Evolutionary conservation across 2,113 vertebrate species (phyloP), one percentile per base, ranked within the genome.

Genomic region (Monarcha castaneiventris): DNA sequence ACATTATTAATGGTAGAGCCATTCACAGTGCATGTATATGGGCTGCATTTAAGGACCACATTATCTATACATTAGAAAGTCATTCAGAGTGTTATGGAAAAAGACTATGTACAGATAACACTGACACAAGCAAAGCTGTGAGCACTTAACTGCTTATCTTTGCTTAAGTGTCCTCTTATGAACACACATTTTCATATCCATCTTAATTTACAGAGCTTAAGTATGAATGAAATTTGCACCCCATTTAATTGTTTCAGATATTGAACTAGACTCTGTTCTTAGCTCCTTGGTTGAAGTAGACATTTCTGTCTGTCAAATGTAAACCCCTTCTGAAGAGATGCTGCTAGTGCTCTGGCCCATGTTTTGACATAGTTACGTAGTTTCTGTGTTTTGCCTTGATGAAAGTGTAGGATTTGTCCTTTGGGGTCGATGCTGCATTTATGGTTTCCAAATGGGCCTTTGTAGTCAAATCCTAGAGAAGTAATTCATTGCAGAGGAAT

Each of bases 91-190:
- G 85, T 69, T 93, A 86, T 58, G 85, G 93, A 78, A 94, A 94
- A 94, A 90, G 76, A 56, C 6, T 71, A 61, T 59, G 85, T 92
- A 55, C 71, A 90, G 94, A 96, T 96, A 96, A 89, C 86, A 80
- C 5, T 89, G 91, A 89, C 86, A 96, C 63, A 80, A 95, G 71
- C 83, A 94, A 95, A 96, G 76, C 93, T 93, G 66, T 84, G 71
- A 93, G 52, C 86, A 84, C 96, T 97, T 89, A 66, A 78, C 59
- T 0, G 2, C 78, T 96, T 95, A 96, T 97, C 93, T 96, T 88
- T 68, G 56, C 72, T 80, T 52, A 89, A 93, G 96, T 81, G 72
- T 79, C 81, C 86, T 88, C 84, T 96, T 93, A 95, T 51, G 89
- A 92, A 68, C 27, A 79, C 77, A 93, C 37, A 35, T 83, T 75